Evolutionary conservation across 92 coral and sea anemone genomes (phyloP).

Genomic region (Montipora capitata): DNA sequence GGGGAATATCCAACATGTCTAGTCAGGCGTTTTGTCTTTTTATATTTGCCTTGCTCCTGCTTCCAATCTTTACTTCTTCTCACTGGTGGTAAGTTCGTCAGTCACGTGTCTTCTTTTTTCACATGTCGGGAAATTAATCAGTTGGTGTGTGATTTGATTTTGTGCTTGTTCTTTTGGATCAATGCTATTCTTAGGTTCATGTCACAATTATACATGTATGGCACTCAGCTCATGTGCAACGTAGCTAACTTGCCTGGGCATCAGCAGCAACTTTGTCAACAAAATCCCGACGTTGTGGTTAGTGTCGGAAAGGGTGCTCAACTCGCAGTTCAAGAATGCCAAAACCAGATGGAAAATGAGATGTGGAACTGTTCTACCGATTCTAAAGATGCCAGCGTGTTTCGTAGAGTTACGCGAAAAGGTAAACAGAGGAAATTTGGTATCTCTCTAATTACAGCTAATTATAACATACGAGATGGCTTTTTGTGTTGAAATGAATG

Average conservation of each 20-base stretch:
- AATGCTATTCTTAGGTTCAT: slow-evolving; percentile 76
- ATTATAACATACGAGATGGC: background rate
- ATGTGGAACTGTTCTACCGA: slow-evolving; percentile 98
- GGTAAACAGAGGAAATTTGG: slow-evolving; percentile 58
- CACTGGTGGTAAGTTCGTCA: slow-evolving; percentile 82
- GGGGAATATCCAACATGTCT: background rate
- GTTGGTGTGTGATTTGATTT: background rate
- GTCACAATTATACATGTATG: slow-evolving; percentile 91
- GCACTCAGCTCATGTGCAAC: slow-evolving; percentile 92
- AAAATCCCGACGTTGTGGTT: slow-evolving; percentile 94
- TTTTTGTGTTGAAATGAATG: background rate
- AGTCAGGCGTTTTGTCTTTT: background rate
- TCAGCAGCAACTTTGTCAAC: slow-evolving; percentile 89
- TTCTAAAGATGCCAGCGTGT: slow-evolving; percentile 85
- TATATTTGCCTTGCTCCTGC: background rate
- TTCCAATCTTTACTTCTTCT: slow-evolving; percentile 37
- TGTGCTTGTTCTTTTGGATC: background rate
- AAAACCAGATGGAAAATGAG: slow-evolving; percentile 84
- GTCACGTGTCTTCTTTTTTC: background rate
- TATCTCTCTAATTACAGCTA: background rate
- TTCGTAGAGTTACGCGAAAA: slow-evolving; percentile 92
- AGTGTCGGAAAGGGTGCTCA: slow-evolving; percentile 96
- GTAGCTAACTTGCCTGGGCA: slow-evolving; percentile 84
- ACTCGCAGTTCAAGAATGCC: slow-evolving; percentile 90
- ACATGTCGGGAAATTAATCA: background rate